Evolutionary conservation across 2,113 vertebrate species (phyloP), one percentile per base, ranked within the genome.

Genomic region (Albula glossodonta): DNA sequence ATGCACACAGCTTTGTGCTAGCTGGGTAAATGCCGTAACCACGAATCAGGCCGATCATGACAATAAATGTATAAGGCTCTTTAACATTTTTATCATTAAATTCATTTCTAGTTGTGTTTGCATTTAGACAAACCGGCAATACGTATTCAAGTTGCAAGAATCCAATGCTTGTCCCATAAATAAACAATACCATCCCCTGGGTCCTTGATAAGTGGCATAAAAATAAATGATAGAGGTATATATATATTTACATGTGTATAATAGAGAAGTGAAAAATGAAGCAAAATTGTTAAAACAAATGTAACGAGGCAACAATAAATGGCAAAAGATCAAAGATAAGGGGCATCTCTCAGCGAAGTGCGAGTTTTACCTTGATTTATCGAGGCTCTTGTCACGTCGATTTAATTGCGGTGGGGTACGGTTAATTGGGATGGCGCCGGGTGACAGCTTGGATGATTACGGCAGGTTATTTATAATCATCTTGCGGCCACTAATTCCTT

Each of bases 401-500:
- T 7, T 74, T 74, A 31, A 74, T 74, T 74, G 70, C 22, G n/a
- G 70, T 74, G 70, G 22, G 70, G 4, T 74, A 74, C 22, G n/a
- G 17, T 74, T 74, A 74, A 74, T 74, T 74, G 70, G 70, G 70
- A 74, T 74, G 70, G 22, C 22, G n/a, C 70, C 70, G 22, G 70
- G n/a, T 74, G 70, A 74, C 70, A 74, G 70, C 70, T 74, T 74
- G 70, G 22, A 74, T 74, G 70, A 74, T 74, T 74, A 74, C n/a
- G 70, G 5, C 31, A 0, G 70, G 70, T 74, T 74, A 74, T 74
- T 74, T 74, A 74, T 74, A 74, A 74, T 74, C 70, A 10, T 10
- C 17, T 7, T 22, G 22, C 22, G 22, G 22, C 25, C 22, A 83
- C 79, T 85, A 78, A 78, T 87, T 83, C 81, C 84, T 90, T 89